Conservation (phyloP, 2,888 invertebrate genomes). For the Linnaemya vulpina region DNA sequence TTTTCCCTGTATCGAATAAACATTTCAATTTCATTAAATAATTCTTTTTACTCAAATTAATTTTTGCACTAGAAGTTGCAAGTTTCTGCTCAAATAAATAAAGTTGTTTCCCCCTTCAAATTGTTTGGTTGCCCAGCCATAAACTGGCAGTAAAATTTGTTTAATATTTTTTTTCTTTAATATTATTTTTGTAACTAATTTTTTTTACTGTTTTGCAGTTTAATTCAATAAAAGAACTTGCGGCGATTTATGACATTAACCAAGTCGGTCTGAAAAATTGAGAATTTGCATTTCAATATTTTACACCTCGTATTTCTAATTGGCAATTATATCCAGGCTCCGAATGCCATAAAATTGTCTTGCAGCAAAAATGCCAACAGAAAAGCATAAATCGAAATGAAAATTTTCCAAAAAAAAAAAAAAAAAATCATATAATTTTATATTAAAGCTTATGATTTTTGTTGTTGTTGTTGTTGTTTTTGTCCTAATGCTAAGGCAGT, state of each 20-base stretch:
- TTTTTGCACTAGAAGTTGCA: constrained; percentile 1
- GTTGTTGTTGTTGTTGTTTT: no score
- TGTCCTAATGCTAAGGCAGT: constrained; percentile 3
- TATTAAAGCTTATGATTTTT: constrained; percentile 40
- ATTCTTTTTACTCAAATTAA: no score
- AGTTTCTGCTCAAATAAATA: constrained; percentile 1
- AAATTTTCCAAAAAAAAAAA: no score
- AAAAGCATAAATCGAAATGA: constrained; percentile 18
- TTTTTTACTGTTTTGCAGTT: constrained; percentile 8
- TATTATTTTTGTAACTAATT: no score
- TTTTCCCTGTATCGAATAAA: no score
- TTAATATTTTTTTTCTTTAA: not conserved
- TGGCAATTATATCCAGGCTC: constrained; percentile 62
- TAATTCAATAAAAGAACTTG: constrained; percentile 61
- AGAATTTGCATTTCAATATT: constrained; percentile 57
- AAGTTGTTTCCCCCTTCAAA: not conserved
- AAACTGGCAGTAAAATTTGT: constrained; percentile 41
- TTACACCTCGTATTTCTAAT: constrained; percentile 71
- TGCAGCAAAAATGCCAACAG: constrained; percentile 3
- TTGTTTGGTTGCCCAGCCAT: constrained; percentile 8
- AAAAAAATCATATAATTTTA: constrained; percentile 33
- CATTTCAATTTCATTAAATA: no score
- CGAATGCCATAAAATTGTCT: constrained; percentile 1
- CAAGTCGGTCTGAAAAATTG: constrained; percentile 31
- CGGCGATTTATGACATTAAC: constrained; percentile 67